Conservation (phyloP, 2,797 vertebrate genomes). For the Arnoldichthys spilopterus region DNA sequence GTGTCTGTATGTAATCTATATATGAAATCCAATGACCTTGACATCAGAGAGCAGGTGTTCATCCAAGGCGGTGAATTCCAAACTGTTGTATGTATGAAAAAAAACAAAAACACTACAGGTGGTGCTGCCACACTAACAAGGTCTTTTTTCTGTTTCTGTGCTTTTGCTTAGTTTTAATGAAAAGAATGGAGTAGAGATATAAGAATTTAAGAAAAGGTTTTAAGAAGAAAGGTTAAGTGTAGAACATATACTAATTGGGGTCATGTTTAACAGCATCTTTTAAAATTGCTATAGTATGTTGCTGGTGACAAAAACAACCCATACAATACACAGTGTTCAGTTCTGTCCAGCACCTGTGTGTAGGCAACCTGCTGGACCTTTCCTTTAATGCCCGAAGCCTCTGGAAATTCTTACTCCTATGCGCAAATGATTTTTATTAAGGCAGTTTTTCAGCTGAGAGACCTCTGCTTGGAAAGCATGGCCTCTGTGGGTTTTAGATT, state of each 20-base stretch:
- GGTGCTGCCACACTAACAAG: no score
- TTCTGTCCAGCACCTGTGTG: conserved; percentile 23
- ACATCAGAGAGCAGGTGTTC: no score
- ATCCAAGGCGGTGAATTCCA: no score
- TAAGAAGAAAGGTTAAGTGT: no score
- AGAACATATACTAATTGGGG: conserved; percentile 17
- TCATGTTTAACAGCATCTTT: conserved; percentile 6
- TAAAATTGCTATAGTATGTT: background rate
- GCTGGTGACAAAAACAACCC: conserved; percentile 8
- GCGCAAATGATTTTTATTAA: conserved; percentile 45
- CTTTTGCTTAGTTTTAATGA: no score
- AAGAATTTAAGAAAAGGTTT: no score
- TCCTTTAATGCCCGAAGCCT: conserved; percentile 43
- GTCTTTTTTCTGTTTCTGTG: no score
- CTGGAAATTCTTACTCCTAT: conserved; percentile 45
- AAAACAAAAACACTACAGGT: no score
- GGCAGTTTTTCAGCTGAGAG: conserved; percentile 49
- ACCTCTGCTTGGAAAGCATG: conserved; percentile 11
- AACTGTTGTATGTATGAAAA: no score
- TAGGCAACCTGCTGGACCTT: conserved; percentile 14
- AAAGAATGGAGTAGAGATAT: no score
- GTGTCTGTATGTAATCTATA: no score
- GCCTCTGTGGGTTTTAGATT: conserved; percentile 13
- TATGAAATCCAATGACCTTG: no score
- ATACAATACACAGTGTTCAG: conserved; percentile 18